A percentile compares a stretch with the other conserved stretches of the same genome.
These are phyloP conservation scores for human (Homo sapiens) DNA, from an alignment of 2,113 vertebrate genomes.

Conservation along the genomic window GRCh38 chr9:90803501-90804000, in stretches of 20 bases:
- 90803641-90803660: neutral
- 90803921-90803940: neutral
- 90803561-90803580: neutral
- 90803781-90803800: neutral
- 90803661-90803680: neutral
- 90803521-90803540: neutral
- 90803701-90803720: neutral
- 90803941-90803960: constrained; percentile 8
- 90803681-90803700: neutral
- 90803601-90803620: neutral
- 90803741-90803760: neutral
- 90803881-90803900: neutral
- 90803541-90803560: neutral
- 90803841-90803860: fast-evolving
- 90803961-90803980: neutral
- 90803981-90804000: neutral
- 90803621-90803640: neutral
- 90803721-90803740: neutral
- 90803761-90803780: neutral
- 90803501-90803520: neutral
- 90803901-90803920: neutral
- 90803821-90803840: fast-evolving
- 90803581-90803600: neutral
- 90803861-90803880: neutral
- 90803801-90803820: neutral